These are phyloP conservation scores for Antitype chi DNA, from an alignment of 2,888 invertebrate genomes.

Conservation along the genomic window DNA sequence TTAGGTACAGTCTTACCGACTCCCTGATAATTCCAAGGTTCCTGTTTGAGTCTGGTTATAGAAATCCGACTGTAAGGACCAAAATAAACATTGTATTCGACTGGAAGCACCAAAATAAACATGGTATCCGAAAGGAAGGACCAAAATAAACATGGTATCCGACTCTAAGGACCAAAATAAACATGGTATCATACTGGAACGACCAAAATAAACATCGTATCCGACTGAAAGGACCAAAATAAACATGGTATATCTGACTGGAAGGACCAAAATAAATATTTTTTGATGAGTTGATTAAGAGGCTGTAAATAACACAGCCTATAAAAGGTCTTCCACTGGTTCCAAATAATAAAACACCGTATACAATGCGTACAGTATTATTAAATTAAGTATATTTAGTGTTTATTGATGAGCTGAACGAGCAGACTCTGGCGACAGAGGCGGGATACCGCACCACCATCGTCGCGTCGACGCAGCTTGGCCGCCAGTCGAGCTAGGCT, in stretches of 20 bases:
- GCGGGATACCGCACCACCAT: constrained; percentile 92
- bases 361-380: constrained; percentile 50
- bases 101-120: neutral
- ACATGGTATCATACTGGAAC: neutral
- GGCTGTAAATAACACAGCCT: neutral
- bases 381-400: constrained; percentile 68
- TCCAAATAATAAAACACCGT: constrained; percentile 50
- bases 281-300: neutral
- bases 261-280: neutral
- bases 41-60: neutral
- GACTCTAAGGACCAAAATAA: neutral
- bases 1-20: neutral
- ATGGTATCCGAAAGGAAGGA: too few relatives aligned
- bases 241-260: neutral
- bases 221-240: neutral
- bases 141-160: too few relatives aligned
- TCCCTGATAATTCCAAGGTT: neutral
- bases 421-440: constrained; percentile 94
- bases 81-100: neutral
- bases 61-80: neutral
- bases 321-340: neutral
- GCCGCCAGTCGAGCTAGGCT: constrained; percentile 86
- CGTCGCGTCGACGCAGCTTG: constrained; percentile 82
- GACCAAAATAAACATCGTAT: neutral
- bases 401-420: constrained; percentile 89